Evolutionary conservation across 1,140 invertebrate genomes (phyloP).

Genomic region (Diploscapter pachys): DNA sequence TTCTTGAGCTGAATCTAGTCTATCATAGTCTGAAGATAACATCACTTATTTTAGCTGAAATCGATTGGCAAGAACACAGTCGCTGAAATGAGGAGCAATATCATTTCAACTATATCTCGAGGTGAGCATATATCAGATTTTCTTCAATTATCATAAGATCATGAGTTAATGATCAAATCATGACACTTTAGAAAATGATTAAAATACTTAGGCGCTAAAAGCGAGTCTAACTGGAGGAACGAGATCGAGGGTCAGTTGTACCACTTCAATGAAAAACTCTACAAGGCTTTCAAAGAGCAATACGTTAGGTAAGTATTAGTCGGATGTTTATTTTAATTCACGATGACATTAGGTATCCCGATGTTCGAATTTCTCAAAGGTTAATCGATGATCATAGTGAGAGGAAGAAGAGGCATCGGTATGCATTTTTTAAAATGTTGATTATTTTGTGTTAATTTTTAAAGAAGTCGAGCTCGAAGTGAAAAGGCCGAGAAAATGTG

Average conservation of each 20-base stretch:
- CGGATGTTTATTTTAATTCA: conserved; percentile 3
- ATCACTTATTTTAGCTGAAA: conserved; percentile 42
- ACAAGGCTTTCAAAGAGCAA: conserved; percentile 55
- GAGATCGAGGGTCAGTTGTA: conserved; percentile 40
- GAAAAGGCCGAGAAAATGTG: conserved; percentile 56
- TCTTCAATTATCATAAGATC: too few species aligned
- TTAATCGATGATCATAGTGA: conserved; percentile 14
- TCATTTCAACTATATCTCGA: conserved; percentile 38
- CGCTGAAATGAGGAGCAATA: conserved; percentile 36
- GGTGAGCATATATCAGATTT: neutral
- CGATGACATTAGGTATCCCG: conserved; percentile 39
- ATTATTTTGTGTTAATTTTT: neutral
- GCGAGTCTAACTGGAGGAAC: conserved; percentile 41
- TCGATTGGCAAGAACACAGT: conserved; percentile 40
- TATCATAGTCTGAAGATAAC: conserved; percentile 3
- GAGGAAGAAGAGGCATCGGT: conserved; percentile 21
- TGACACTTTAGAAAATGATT: too few species aligned
- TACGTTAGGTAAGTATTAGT: conserved; percentile 46
- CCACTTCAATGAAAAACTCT: conserved; percentile 51
- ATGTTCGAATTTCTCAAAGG: conserved; percentile 37
- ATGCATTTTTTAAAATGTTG: neutral
- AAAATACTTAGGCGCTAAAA: neutral
- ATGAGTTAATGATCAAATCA: too few species aligned
- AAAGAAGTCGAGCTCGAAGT: conserved; percentile 44
- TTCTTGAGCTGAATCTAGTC: conserved; percentile 51